Evolutionary conservation across 1,140 invertebrate genomes (phyloP), one percentile per base, ranked within the genome.

Genomic region (Drosophila varians): DNA sequence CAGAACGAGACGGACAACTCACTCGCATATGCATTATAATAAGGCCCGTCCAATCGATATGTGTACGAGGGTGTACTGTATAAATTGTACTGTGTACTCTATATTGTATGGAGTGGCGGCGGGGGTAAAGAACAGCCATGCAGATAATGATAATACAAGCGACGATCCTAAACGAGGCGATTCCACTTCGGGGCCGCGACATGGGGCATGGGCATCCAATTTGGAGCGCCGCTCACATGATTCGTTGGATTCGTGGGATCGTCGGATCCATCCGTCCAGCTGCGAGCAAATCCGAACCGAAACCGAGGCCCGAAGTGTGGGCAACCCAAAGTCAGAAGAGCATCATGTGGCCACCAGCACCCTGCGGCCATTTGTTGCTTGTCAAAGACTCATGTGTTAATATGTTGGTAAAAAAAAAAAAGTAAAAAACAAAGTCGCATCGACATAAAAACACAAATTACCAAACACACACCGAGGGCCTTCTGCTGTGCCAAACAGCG

Each of bases 301-400:
- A 68, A 18, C 21, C 45, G 62, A 66, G 16, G 3, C n/a, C 19
- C 28, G 16, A 18, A 38, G 14, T 34, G 21, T 16, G 18, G n/a
- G n/a, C n/a, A n/a, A 28, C 16, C 56, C 34, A 60, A 28, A 31
- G 68, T 52, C 43, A 46, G 45, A 61, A 43, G 69, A 84, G 79
- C 80, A 86, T 86, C 80, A 86, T 84, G 83, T 86, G 80, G 40
- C 60, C 71, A 65, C 60, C 69, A 74, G 46, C n/a, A 12, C n/a
- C 34, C 34, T 36, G n/a, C 4, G 51, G 49, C 60, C 43, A 31
- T 61, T 66, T 76, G 61, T 73, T 54, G 52, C 80, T 80, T 77
- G 80, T 80, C 76, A 65, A 57, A 72, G 71, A 56, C 76, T 86
- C 82, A 86, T 86, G 80, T 86, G 80, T 80, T 86, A 84, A 84